Evolutionary conservation across 2,888 invertebrate genomes (phyloP).

Genomic region (Didymodactylos carnosus): DNA sequence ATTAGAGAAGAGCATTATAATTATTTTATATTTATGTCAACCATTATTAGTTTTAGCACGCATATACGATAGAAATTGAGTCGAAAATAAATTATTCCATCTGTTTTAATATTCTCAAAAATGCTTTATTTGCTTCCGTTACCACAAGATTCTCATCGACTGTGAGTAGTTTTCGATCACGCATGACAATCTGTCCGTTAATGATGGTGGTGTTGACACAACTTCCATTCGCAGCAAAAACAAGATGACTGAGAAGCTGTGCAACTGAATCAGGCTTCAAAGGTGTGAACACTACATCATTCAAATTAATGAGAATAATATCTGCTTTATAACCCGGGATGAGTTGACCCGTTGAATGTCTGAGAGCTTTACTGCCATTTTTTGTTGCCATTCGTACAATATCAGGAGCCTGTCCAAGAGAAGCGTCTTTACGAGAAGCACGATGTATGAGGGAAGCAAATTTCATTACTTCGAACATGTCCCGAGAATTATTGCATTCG

Average conservation of each 20-base stretch:
- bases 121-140: background rate
- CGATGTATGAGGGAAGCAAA: background rate
- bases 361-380: background rate
- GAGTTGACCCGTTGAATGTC: background rate
- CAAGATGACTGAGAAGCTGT: background rate
- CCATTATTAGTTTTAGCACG: no score
- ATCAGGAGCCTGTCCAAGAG: background rate
- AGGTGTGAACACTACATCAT: background rate
- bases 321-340: background rate
- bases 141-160: background rate
- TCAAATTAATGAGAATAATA: background rate
- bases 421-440: background rate
- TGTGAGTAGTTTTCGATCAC: background rate
- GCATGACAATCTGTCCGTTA: background rate
- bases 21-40: no score
- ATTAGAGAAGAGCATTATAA: no score
- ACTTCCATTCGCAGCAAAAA: background rate
- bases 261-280: background rate
- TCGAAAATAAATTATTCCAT: no score
- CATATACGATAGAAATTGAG: no score
- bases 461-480: background rate
- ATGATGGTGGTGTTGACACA: background rate
- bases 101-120: background rate
- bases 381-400: background rate
- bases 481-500: background rate